Percentiles rank a stretch among this genome's conserved stretches.
phyloP scores from a whole-genome alignment of 2,888 invertebrate genomes.

The Helleia helle region DNA sequence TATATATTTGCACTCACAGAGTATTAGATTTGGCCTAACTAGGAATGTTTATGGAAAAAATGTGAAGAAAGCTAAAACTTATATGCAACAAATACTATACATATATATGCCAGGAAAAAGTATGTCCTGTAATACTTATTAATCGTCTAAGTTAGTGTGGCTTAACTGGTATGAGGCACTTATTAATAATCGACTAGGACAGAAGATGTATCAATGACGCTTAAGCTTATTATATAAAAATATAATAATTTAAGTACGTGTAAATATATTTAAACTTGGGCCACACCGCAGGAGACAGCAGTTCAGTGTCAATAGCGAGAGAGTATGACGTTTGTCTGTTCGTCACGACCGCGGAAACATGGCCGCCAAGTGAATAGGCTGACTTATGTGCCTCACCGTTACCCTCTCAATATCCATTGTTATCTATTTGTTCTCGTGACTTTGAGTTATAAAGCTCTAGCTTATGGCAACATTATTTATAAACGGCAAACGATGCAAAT shows the following conservation, averaged over 20 bases:
- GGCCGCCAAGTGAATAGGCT: constrained; percentile 11
- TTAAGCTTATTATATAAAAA: neutral
- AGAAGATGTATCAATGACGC: too few relatives aligned
- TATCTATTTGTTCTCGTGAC: constrained; percentile 13
- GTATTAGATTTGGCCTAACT: too few relatives aligned
- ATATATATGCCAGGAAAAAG: too few relatives aligned
- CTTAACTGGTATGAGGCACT: too few relatives aligned
- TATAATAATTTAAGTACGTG: neutral
- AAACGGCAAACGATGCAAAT: neutral
- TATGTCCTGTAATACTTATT: too few relatives aligned
- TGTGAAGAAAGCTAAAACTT: too few relatives aligned
- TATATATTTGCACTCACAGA: too few relatives aligned
- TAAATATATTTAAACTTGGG: constrained; percentile 5
- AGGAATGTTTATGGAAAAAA: too few relatives aligned
- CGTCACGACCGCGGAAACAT: constrained; percentile 21
- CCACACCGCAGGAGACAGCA: constrained; percentile 11
- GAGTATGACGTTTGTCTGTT: constrained; percentile 19
- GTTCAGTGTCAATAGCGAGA: constrained; percentile 15
- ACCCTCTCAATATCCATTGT: constrained; percentile 14
- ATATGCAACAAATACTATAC: too few relatives aligned
- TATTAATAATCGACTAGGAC: too few relatives aligned
- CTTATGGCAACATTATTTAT: constrained; percentile 5
- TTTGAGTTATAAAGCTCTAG: constrained; percentile 8
- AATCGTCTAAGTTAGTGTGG: too few relatives aligned
- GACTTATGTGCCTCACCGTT: constrained; percentile 19